These are phyloP conservation scores for Chymomyza procnemis DNA, from an alignment of 2,888 invertebrate genomes.

Conservation along the genomic window DNA sequence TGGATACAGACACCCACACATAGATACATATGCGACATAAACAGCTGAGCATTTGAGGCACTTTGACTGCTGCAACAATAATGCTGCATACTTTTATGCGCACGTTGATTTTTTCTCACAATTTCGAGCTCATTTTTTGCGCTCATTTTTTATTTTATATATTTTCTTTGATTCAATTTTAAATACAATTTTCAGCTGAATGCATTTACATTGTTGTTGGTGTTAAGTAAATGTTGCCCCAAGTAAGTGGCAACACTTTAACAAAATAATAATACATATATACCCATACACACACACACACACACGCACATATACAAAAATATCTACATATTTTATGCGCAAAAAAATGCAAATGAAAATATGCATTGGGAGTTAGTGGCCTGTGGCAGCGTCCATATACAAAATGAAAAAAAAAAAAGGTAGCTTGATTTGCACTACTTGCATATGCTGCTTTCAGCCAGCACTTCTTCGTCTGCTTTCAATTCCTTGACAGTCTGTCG, in stretches of 20 bases:
- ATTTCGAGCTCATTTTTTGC: background rate
- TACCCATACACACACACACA: background rate
- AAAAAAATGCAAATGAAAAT: slow-evolving; percentile 2
- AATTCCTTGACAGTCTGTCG: slow-evolving; percentile 64
- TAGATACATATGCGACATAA: slow-evolving; percentile 11
- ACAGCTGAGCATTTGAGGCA: slow-evolving; percentile 4
- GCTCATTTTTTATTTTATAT: slow-evolving; percentile 2
- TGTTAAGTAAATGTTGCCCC: slow-evolving; percentile 71
- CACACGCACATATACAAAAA: background rate
- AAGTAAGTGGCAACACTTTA: slow-evolving; percentile 68
- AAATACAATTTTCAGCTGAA: slow-evolving; percentile 64
- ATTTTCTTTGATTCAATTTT: slow-evolving; percentile 31
- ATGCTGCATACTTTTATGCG: slow-evolving; percentile 49
- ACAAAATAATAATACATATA: background rate
- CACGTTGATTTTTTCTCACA: slow-evolving; percentile 7
- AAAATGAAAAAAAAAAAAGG: background rate
- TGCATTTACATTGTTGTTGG: slow-evolving; percentile 50
- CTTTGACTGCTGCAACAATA: slow-evolving; percentile 24
- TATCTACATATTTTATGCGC: background rate
- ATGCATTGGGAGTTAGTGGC: background rate
- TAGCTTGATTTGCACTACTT: background rate
- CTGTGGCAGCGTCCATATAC: too few species aligned
- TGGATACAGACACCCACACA: slow-evolving; percentile 29
- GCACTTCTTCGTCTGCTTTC: slow-evolving; percentile 24
- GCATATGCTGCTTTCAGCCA: background rate